A percentile compares a stretch with the other conserved stretches of the same genome.
Conservation (phyloP, 2,113 vertebrate species). For the Stegostoma tigrinum region DNA sequence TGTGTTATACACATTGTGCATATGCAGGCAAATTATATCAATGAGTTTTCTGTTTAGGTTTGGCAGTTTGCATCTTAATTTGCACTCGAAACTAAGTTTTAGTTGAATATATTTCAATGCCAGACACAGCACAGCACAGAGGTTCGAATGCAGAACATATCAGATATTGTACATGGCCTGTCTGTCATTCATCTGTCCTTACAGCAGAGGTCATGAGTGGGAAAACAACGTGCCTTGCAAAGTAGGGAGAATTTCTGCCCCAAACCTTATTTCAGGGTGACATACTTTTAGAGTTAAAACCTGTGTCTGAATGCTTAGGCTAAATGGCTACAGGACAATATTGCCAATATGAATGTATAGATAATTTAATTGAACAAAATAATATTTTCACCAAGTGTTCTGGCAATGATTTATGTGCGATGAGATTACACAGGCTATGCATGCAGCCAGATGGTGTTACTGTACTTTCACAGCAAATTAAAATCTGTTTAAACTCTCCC, state of each 20-base stretch:
- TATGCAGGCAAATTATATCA: neutral
- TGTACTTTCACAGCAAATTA: slow-evolving; percentile 36
- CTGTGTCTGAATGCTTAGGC: neutral
- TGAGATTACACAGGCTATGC: neutral
- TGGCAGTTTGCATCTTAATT: neutral
- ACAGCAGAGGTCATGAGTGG: neutral
- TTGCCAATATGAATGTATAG: neutral
- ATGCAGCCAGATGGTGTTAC: slow-evolving; percentile 25
- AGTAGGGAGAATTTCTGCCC: neutral
- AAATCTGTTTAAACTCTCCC: slow-evolving; percentile 13
- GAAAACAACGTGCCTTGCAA: neutral
- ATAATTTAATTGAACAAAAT: slow-evolving; percentile 1
- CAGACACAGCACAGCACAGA: neutral
- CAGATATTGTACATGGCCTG: neutral
- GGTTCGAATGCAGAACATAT: neutral
- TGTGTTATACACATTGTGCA: neutral
- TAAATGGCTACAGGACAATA: neutral
- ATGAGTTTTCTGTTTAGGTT: neutral
- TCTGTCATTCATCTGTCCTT: neutral
- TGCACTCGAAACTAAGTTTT: neutral
- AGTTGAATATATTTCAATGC: neutral
- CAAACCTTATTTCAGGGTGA: neutral
- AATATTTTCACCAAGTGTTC: slow-evolving; percentile 17
- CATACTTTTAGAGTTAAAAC: neutral
- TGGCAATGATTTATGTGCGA: neutral